A percentile compares a stretch with the other conserved stretches of the same genome.
phyloP scores from a whole-genome alignment of 2,888 invertebrate genomes.

The Caenorhabditis parvicauda region DNA sequence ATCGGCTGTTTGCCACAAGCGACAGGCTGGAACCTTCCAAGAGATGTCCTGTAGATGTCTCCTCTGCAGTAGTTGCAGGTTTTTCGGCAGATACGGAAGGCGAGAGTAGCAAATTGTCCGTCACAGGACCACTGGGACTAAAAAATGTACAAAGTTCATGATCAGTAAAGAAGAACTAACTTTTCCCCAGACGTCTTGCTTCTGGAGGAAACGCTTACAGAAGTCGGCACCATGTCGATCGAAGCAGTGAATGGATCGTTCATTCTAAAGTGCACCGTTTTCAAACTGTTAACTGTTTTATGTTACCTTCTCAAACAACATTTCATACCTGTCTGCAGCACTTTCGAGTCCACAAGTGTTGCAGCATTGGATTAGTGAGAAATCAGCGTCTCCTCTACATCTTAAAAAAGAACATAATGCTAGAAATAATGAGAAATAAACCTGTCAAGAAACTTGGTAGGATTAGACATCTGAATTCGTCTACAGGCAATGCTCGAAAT shows the following conservation, averaged over 20 bases:
- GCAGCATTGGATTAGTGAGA: slow-evolving; percentile 56
- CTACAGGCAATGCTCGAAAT: slow-evolving; percentile 46
- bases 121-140: slow-evolving; percentile 49
- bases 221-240: slow-evolving; percentile 50
- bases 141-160: not conserved
- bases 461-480: slow-evolving; percentile 41
- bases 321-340: slow-evolving; percentile 45
- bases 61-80: slow-evolving; percentile 53
- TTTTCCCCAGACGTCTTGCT: slow-evolving; percentile 44
- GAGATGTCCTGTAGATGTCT: slow-evolving; percentile 44
- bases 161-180: slow-evolving; percentile 1
- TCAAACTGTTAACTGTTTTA: not conserved
- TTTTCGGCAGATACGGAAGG: slow-evolving; percentile 54
- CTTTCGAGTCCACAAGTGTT: slow-evolving; percentile 50
- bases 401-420: slow-evolving; percentile 9
- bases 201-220: slow-evolving; percentile 47
- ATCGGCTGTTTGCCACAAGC: slow-evolving; percentile 29
- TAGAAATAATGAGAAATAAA: slow-evolving; percentile 2
- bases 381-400: slow-evolving; percentile 45
- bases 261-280: slow-evolving; percentile 20
- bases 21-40: slow-evolving; percentile 32
- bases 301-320: slow-evolving; percentile 47
- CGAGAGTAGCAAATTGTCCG: slow-evolving; percentile 48
- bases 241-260: slow-evolving; percentile 45
- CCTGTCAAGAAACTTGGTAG: slow-evolving; percentile 39